These are phyloP conservation scores for Mobula birostris DNA, from an alignment of 2,113 vertebrate species.

Conservation along the genomic window DNA sequence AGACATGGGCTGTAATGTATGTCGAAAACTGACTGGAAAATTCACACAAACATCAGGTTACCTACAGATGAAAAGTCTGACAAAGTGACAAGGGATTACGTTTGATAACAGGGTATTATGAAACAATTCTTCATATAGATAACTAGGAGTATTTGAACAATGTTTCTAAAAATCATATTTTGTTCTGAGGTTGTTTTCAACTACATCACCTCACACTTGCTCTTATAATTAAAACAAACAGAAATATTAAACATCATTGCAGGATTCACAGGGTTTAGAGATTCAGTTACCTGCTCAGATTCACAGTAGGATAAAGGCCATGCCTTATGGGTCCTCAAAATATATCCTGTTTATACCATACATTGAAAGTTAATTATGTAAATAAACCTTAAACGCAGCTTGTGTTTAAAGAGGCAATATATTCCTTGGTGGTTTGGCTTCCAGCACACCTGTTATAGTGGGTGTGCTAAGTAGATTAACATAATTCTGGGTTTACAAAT, in stretches of 20 bases:
- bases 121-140: neutral
- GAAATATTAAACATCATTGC: neutral
- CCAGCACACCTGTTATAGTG: neutral
- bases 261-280: neutral
- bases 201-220: neutral
- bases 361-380: constrained; percentile 24
- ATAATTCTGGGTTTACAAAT: neutral
- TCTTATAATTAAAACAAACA: neutral
- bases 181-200: neutral
- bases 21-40: neutral
- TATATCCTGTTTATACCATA: constrained; percentile 6
- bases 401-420: neutral
- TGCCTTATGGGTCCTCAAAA: neutral
- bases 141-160: constrained; percentile 1
- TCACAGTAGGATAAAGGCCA: neutral
- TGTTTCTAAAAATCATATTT: neutral
- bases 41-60: neutral
- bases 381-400: neutral
- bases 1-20: neutral
- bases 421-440: neutral
- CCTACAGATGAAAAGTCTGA: neutral
- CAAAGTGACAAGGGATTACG: neutral
- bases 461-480: neutral
- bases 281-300: neutral
- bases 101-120: neutral